phyloP scores from a whole-genome alignment of 2,888 invertebrate species.

The Gordius sp. region DNA sequence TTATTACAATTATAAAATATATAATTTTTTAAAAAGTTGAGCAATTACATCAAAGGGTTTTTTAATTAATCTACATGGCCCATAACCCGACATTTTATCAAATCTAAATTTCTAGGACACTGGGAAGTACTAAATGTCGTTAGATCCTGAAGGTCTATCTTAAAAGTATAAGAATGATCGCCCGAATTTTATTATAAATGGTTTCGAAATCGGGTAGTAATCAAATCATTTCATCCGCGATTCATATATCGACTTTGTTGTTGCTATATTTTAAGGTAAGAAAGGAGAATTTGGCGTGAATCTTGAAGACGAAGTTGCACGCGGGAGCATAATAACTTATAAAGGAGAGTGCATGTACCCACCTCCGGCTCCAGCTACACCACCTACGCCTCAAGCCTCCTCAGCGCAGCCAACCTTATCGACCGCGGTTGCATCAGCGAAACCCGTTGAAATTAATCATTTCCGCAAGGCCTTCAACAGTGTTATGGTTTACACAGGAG shows the following conservation, averaged over 20 bases:
- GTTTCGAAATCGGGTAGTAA: too few species aligned
- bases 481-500: conserved; percentile 41
- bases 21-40: too few species aligned
- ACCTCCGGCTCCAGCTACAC: conserved; percentile 38
- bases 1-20: too few species aligned
- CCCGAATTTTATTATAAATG: too few species aligned
- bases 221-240: too few species aligned
- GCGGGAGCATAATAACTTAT: conserved; percentile 51
- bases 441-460: conserved; percentile 35
- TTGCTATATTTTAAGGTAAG: conserved; percentile 34
- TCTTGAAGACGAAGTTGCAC: conserved; percentile 55
- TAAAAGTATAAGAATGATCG: too few species aligned
- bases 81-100: too few species aligned
- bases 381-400: conserved; percentile 22
- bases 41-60: too few species aligned
- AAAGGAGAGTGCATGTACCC: conserved; percentile 53
- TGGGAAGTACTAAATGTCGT: too few species aligned
- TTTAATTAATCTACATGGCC: too few species aligned
- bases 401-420: neutral
- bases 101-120: too few species aligned
- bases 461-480: conserved; percentile 44
- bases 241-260: neutral
- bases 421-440: conserved; percentile 19
- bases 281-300: conserved; percentile 52
- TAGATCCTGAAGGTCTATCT: too few species aligned